Conservation (phyloP, 2,113 vertebrate species). For the Enhydra lutris region DNA sequence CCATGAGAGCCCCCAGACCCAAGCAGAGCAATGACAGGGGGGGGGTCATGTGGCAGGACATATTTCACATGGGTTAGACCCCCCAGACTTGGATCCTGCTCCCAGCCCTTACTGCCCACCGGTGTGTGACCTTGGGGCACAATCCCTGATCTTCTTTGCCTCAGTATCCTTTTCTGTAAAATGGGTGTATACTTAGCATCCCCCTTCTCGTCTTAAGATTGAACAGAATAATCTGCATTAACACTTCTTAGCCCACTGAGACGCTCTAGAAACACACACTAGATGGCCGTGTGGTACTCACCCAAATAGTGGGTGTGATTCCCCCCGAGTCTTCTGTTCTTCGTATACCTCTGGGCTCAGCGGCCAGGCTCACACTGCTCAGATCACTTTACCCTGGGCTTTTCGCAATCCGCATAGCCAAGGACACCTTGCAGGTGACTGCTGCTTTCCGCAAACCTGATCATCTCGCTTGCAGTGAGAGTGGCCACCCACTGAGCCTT, state of each 20-base stretch:
- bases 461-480: rapidly evolving
- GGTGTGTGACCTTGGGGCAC: background rate
- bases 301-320: background rate
- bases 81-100: background rate
- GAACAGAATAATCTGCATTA: rapidly evolving
- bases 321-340: background rate
- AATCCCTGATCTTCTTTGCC: background rate
- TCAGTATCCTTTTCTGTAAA: background rate
- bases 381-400: background rate
- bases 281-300: rapidly evolving
- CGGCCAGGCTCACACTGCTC: too few species aligned
- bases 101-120: background rate
- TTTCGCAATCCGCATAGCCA: background rate
- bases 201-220: rapidly evolving
- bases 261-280: rapidly evolving
- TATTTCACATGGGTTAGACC: background rate
- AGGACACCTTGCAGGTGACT: background rate
- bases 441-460: background rate
- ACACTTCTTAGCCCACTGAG: background rate
- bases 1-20: background rate
- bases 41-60: background rate
- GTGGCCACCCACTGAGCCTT: background rate
- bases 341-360: background rate
- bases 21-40: background rate
- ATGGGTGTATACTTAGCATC: background rate